Conservation (phyloP, 2,113 vertebrate species). For the Dasypus novemcinctus region DNA sequence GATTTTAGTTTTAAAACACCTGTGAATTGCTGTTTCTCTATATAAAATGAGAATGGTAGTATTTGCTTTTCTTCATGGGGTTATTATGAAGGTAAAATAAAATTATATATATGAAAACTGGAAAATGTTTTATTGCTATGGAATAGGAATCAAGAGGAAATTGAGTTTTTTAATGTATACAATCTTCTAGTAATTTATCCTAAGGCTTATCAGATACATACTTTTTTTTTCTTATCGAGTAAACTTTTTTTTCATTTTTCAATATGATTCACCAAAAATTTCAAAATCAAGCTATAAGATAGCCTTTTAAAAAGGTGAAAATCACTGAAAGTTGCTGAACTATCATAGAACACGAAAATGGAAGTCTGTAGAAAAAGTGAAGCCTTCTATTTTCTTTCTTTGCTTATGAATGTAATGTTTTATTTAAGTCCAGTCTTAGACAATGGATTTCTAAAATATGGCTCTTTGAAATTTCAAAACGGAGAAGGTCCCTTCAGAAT, state of each 20-base stretch:
- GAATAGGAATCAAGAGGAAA: not conserved
- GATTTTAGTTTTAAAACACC: slow-evolving; percentile 27
- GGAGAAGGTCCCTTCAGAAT: not conserved
- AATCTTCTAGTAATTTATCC: slow-evolving; percentile 4
- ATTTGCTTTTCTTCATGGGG: not conserved
- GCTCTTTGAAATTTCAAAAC: slow-evolving; percentile 12
- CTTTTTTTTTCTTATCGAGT: not conserved
- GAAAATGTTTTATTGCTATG: not conserved
- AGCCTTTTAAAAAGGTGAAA: slow-evolving; percentile 26
- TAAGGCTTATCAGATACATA: not conserved
- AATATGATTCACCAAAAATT: slow-evolving; percentile 26
- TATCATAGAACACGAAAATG: slow-evolving; percentile 18
- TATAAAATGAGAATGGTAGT: not conserved
- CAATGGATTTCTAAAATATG: not conserved
- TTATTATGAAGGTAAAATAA: slow-evolving; percentile 22
- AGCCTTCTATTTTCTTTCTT: not conserved
- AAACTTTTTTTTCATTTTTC: not conserved
- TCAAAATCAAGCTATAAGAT: not conserved
- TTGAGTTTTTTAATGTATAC: not conserved
- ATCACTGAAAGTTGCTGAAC: not conserved
- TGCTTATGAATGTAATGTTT: slow-evolving; percentile 43
- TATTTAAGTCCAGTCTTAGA: slow-evolving; percentile 26
- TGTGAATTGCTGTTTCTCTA: not conserved
- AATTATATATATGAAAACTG: not conserved
- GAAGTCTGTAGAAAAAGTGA: slow-evolving; percentile 42